Evolutionary conservation across 2,888 invertebrate species (phyloP), one percentile per base, ranked within the genome.

Genomic region (Latheticus oryzae): DNA sequence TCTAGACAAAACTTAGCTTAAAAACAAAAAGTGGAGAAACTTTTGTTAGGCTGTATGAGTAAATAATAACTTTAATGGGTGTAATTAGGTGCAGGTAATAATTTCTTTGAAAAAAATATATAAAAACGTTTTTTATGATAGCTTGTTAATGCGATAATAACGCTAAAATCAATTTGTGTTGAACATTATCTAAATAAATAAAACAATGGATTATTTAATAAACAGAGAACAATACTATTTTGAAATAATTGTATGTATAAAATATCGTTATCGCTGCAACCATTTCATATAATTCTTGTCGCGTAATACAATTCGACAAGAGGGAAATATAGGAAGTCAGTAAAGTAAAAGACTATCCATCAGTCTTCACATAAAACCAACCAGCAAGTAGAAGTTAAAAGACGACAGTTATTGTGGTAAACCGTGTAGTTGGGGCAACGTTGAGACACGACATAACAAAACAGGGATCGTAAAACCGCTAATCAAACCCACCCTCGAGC

Each of bases 401-500:
- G 53, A 53, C 42, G 52, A 30, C 53, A 55, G 55, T 55, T 48
- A 55, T 37, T 55, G 55, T 40, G 55, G 55, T 38, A 48, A 47
- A 54, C 45, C 54, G 54, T 45, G 47, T 26, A 37, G 19, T 17
- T 17, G 40, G 40, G 35, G 40, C 32, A 42, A 42, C 40, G 50
- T 45, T 19, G 61, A 62, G 62, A 68, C 63, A 67, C 64, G 64
- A 65, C 61, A 65, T 54, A 66, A 68, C 66, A 67, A 64, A 69
- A 67, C 65, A 58, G 65, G 67, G 67, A 67, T 71, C 70, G 70
- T 71, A 71, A 72, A 73, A 73, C 72, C 72, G 70, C 72, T 73
- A 74, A 74, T 74, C 74, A 74, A 74, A 74, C 69, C 69, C 70
- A 72, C 74, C 74, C 74, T 73, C 71, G 70, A 72, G 74, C 72